These are phyloP conservation scores for Sparus aurata DNA, from an alignment of 2,797 vertebrate genomes.

Conservation along the genomic window DNA sequence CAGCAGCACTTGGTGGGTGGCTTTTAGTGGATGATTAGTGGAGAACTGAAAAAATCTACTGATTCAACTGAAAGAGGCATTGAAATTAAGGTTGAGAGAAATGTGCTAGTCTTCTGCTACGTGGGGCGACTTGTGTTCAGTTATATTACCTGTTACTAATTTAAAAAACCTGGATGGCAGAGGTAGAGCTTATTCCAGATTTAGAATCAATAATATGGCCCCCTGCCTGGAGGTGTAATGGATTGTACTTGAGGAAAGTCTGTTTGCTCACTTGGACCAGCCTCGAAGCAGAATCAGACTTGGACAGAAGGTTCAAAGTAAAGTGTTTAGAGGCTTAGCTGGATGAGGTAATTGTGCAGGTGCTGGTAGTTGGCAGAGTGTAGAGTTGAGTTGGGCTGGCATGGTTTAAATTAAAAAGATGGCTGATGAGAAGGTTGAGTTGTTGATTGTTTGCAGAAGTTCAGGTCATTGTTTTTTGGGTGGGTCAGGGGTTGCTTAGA, in stretches of 20 bases:
- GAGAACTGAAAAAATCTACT: conserved; percentile 31
- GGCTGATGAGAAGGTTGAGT: conserved; percentile 21
- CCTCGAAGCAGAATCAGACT: conserved; percentile 46
- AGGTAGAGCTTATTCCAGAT: conserved; percentile 13
- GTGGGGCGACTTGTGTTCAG: conserved; percentile 9
- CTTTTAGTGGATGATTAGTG: conserved; percentile 53
- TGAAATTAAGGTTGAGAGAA: conserved; percentile 11
- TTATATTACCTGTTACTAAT: conserved; percentile 16
- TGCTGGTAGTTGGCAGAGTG: conserved; percentile 65
- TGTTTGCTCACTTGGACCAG: conserved; percentile 36
- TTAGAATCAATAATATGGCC: conserved; percentile 39
- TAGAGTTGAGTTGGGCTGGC: conserved; percentile 38
- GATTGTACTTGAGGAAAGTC: conserved; percentile 42
- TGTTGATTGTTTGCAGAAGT: conserved; percentile 33
- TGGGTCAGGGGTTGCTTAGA: not conserved
- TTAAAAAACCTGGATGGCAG: conserved; percentile 34
- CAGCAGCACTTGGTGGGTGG: conserved; percentile 49
- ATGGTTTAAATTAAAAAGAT: conserved; percentile 51
- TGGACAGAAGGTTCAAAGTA: conserved; percentile 72
- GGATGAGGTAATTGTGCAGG: conserved; percentile 76
- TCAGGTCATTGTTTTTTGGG: not conserved
- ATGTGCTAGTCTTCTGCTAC: conserved; percentile 17
- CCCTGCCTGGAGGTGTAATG: conserved; percentile 46
- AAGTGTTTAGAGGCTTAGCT: conserved; percentile 61
- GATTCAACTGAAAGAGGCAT: conserved; percentile 29